Evolutionary conservation across 2,888 invertebrate genomes (phyloP).

Genomic region (Aplocera efformata): DNA sequence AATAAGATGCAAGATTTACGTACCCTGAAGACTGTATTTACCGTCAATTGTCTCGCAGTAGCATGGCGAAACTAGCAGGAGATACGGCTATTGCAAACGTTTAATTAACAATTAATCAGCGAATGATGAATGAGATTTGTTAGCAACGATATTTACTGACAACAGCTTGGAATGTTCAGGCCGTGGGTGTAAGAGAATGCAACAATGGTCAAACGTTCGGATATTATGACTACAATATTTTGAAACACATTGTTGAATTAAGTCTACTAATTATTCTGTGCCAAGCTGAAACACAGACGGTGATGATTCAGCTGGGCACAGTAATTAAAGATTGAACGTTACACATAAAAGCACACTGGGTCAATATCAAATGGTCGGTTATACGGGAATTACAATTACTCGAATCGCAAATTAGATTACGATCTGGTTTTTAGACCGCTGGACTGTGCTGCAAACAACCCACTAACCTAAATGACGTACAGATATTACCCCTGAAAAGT

Average conservation of each 20-base stretch:
- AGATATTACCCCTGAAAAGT: not conserved
- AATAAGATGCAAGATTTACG: no score
- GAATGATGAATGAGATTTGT: conserved; percentile 16
- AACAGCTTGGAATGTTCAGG: conserved; percentile 16
- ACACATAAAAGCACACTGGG: not conserved
- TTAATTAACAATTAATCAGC: conserved; percentile 26
- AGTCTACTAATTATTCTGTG: not conserved
- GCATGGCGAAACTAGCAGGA: conserved; percentile 20
- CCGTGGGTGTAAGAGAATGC: conserved; percentile 13
- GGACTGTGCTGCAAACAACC: no score
- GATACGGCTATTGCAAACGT: conserved; percentile 16
- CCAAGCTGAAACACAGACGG: no score
- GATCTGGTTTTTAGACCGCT: no score
- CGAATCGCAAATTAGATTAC: conserved; percentile 7
- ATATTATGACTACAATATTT: conserved; percentile 9
- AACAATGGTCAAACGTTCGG: conserved; percentile 6
- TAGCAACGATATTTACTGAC: conserved; percentile 14
- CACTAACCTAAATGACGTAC: no score
- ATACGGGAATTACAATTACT: conserved; percentile 3
- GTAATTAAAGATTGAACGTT: not conserved
- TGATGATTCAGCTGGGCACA: no score
- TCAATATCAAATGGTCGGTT: conserved; percentile 1
- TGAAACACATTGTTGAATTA: conserved; percentile 3
- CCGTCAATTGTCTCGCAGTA: conserved; percentile 45
- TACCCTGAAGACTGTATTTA: conserved; percentile 45